Conservation (phyloP, 2,797 vertebrate genomes). For the Podarcis siculus region DNA sequence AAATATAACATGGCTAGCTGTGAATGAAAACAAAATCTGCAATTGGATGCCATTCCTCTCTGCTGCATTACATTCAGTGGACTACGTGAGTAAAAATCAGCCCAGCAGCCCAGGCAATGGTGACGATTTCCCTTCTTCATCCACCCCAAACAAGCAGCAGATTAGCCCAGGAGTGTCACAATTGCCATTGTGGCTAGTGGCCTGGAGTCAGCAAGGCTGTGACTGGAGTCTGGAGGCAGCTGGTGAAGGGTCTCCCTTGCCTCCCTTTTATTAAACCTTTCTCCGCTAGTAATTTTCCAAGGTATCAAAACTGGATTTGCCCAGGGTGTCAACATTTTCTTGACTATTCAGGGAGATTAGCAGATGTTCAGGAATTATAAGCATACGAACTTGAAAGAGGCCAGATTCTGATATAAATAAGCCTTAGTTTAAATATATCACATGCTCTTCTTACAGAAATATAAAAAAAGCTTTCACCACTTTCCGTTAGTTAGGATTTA, state of each 20-base stretch:
- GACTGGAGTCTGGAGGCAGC: neutral
- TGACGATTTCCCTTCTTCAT: too few relatives aligned
- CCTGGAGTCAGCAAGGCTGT: too few relatives aligned
- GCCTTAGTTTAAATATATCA: neutral
- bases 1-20: too few relatives aligned
- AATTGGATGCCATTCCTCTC: too few relatives aligned
- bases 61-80: too few relatives aligned
- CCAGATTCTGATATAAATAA: neutral
- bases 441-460: fast-evolving
- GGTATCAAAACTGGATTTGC: neutral
- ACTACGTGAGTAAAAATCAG: too few relatives aligned
- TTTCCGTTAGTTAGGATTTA: neutral
- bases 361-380: neutral
- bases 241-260: too few relatives aligned
- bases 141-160: neutral
- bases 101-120: too few relatives aligned
- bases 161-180: neutral
- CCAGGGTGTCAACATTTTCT: neutral
- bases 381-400: neutral
- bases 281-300: neutral
- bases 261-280: neutral
- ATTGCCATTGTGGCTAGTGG: neutral
- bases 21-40: too few relatives aligned
- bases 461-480: slow-evolving; percentile 8
- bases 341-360: neutral